A percentile compares a stretch with the other conserved stretches of the same genome.
Conservation (phyloP, 2,797 vertebrate genomes). For the Parauchenoglanis ngamensis region DNA sequence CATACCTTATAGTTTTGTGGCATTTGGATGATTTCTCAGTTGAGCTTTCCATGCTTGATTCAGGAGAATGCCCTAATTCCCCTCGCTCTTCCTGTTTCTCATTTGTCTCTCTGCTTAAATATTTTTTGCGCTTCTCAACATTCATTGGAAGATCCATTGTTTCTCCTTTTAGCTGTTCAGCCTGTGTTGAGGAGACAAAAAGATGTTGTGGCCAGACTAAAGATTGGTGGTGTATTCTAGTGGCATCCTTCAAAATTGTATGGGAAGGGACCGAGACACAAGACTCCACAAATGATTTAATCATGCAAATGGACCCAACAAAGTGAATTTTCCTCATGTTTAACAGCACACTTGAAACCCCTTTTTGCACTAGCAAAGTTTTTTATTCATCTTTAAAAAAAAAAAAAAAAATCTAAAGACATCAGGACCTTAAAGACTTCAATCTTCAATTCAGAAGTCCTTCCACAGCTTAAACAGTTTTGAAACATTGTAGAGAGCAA, state of each 20-base stretch:
- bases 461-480: conserved; percentile 29
- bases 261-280: conserved; percentile 39
- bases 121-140: conserved; percentile 97
- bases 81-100: conserved; percentile 82
- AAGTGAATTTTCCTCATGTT: background rate
- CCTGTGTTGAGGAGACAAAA: conserved; percentile 77
- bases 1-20: conserved; percentile 84
- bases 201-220: conserved; percentile 73
- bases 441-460: conserved; percentile 27
- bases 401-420: background rate
- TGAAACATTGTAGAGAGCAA: conserved; percentile 26
- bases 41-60: conserved; percentile 83
- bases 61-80: conserved; percentile 81
- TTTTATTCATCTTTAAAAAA: background rate
- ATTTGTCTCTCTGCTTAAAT: conserved; percentile 81
- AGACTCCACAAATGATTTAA: conserved; percentile 31
- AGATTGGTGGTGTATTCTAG: conserved; percentile 66
- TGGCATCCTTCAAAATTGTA: conserved; percentile 60
- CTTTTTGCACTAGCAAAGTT: background rate
- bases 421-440: conserved; percentile 3
- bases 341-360: conserved; percentile 1
- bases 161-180: conserved; percentile 86
- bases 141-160: conserved; percentile 93
- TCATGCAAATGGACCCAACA: conserved; percentile 34
- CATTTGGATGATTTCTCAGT: conserved; percentile 84